Evolutionary conservation across 2,113 vertebrate genomes (phyloP).

Genomic region (Carollia perspicillata): DNA sequence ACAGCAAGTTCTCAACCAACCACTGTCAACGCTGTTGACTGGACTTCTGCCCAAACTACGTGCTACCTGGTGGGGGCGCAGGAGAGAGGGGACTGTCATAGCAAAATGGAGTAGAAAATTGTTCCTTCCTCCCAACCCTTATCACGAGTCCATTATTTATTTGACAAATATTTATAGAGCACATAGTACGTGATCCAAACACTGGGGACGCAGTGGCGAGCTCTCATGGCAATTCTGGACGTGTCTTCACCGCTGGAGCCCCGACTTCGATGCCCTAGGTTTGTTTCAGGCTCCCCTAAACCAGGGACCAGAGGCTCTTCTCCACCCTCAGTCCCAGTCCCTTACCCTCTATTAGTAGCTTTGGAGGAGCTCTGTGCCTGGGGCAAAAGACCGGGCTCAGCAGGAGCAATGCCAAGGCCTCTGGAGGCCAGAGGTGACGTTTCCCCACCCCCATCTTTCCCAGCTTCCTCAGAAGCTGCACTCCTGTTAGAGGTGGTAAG

Average conservation of each 20-base stretch:
- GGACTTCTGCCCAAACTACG: not conserved
- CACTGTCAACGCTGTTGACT: not conserved
- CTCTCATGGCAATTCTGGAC: not conserved
- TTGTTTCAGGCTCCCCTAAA: not conserved
- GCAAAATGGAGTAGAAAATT: not conserved
- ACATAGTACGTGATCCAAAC: not conserved
- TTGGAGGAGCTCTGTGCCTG: not conserved
- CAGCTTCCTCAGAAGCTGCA: not conserved
- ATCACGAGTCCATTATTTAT: not conserved
- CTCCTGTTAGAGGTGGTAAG: not conserved
- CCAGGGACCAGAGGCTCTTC: not conserved
- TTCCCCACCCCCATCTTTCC: too few species aligned
- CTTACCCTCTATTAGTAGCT: not conserved
- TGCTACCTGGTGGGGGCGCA: not conserved
- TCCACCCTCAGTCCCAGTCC: not conserved
- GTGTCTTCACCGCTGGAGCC: not conserved
- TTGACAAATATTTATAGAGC: not conserved
- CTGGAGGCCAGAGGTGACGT: not conserved
- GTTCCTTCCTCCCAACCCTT: not conserved
- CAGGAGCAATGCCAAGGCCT: not conserved
- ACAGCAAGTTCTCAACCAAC: not conserved
- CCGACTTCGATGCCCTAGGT: not conserved
- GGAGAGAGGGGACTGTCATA: not conserved
- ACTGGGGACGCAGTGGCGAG: not conserved
- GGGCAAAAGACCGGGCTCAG: not conserved